Percentiles rank a stretch among this genome's conserved stretches.
These are phyloP conservation scores for Bos javanicus DNA, from an alignment of 2,113 vertebrate genomes.

Conservation along the genomic window DNA sequence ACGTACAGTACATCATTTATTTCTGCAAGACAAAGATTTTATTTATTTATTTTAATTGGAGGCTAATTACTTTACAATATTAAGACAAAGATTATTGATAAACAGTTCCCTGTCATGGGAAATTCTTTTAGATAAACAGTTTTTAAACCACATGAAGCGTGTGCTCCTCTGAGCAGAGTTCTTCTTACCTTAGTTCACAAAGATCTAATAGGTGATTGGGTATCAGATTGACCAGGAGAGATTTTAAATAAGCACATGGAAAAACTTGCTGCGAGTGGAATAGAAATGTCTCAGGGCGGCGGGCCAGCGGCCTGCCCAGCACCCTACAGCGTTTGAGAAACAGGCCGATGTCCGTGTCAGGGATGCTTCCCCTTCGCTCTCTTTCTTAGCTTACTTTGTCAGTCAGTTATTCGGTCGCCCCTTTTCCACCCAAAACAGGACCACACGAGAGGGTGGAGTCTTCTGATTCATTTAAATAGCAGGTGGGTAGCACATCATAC, in stretches of 20 bases:
- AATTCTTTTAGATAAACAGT: not conserved
- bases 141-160: not conserved
- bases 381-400: not conserved
- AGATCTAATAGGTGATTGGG: not conserved
- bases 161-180: not conserved
- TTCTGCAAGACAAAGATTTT: not conserved
- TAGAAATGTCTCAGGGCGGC: not conserved
- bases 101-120: not conserved
- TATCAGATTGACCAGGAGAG: not conserved
- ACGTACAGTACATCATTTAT: not conserved
- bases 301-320: not conserved
- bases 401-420: not conserved
- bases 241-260: slow-evolving; percentile 1
- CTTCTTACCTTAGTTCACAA: not conserved
- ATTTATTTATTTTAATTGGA: not conserved
- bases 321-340: not conserved
- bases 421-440: not conserved
- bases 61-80: not conserved
- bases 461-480: not conserved
- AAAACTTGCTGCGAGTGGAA: not conserved
- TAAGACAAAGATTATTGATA: not conserved
- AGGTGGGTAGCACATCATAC: not conserved
- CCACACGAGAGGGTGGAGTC: not conserved
- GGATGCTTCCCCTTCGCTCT: not conserved
- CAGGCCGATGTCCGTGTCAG: not conserved